Evolutionary conservation across 2,888 invertebrate genomes (phyloP).

Genomic region (Drosophila setosimentum): DNA sequence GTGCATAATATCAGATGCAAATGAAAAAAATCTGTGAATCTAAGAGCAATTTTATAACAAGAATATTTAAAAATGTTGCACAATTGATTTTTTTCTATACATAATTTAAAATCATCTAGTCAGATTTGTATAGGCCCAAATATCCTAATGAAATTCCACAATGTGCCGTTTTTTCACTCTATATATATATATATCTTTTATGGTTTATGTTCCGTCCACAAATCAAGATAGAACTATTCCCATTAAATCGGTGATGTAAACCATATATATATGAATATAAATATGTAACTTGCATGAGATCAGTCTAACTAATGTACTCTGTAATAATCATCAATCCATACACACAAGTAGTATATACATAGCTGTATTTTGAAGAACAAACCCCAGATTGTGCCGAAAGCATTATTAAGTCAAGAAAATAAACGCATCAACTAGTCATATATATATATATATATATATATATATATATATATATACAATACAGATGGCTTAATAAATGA

Average conservation of each 20-base stretch:
- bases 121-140: conserved; percentile 37
- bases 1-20: conserved; percentile 27
- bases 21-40: conserved; percentile 22
- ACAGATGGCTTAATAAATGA: conserved; percentile 27
- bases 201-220: conserved; percentile 72
- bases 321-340: conserved; percentile 14
- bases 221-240: conserved; percentile 29
- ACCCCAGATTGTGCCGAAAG: conserved; percentile 72
- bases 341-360: conserved; percentile 12
- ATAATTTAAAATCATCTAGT: conserved; percentile 36
- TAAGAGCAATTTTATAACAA: conserved; percentile 27
- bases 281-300: conserved; percentile 20
- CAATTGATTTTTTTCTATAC: conserved; percentile 28
- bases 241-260: conserved; percentile 4
- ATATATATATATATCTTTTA: conserved; percentile 23
- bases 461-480: conserved; percentile 11
- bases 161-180: conserved; percentile 39
- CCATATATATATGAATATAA: neutral
- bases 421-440: conserved; percentile 74
- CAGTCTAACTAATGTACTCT: conserved; percentile 12
- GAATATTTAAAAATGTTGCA: conserved; percentile 34
- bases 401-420: conserved; percentile 29
- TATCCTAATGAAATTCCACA: conserved; percentile 32
- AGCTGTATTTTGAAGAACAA: conserved; percentile 35
- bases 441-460: conserved; percentile 11